These are phyloP conservation scores for Druon quercuslanigerum DNA, from an alignment of 1,140 invertebrate genomes.

Conservation along the genomic window DNA sequence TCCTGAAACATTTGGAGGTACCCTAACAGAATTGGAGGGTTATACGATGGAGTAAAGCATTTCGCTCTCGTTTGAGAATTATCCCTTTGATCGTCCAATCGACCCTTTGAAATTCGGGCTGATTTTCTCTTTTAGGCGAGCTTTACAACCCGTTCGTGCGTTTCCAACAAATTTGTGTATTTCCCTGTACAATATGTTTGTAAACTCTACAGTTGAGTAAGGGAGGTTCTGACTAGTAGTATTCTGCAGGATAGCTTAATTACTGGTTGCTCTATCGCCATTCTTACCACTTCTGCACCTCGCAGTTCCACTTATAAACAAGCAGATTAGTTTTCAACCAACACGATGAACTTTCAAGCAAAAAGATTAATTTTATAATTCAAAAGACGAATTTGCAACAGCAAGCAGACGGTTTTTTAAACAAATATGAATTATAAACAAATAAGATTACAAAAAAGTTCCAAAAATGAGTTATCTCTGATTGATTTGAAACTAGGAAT, in stretches of 20 bases:
- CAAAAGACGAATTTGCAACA: too few species aligned
- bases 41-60: background rate
- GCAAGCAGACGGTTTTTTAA: too few species aligned
- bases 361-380: too few species aligned
- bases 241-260: background rate
- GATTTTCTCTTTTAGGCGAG: background rate
- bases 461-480: too few species aligned
- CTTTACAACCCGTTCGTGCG: background rate
- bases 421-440: too few species aligned
- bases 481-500: too few species aligned
- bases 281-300: background rate
- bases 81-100: slow-evolving; percentile 4
- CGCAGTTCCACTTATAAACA: too few species aligned
- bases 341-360: too few species aligned
- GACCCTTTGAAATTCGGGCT: background rate
- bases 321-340: too few species aligned
- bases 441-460: too few species aligned
- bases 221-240: background rate
- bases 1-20: background rate
- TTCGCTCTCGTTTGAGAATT: slow-evolving; percentile 9
- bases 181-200: background rate
- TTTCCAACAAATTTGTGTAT: slow-evolving; percentile 1
- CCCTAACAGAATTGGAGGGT: background rate
- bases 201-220: background rate
- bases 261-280: background rate